Conservation (phyloP, 2,888 invertebrate species). For the Macrosiphum euphorbiae region DNA sequence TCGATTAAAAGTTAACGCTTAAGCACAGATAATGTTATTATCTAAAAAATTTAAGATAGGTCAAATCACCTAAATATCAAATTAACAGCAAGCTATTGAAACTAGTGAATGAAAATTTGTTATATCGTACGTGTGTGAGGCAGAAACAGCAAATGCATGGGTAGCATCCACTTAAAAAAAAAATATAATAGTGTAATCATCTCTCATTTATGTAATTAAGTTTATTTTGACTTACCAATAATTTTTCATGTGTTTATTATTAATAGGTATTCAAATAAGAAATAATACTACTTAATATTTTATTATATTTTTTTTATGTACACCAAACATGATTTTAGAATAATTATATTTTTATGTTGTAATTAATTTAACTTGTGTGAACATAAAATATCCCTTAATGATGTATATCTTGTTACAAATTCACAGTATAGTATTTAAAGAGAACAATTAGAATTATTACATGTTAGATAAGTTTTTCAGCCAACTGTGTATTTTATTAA, state of each 20-base stretch:
- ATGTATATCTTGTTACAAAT: background rate
- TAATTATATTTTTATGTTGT: background rate
- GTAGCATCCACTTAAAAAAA: background rate
- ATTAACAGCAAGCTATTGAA: no score
- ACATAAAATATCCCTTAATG: background rate
- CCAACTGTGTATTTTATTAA: background rate
- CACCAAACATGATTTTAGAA: background rate
- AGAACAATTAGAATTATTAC: background rate
- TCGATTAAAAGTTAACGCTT: no score
- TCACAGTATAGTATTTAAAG: background rate
- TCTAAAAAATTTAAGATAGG: no score
- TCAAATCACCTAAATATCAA: no score
- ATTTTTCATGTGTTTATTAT: background rate
- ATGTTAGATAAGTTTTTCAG: background rate
- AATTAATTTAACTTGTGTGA: background rate
- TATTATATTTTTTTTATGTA: background rate
- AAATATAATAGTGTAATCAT: background rate
- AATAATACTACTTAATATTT: background rate
- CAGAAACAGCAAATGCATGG: no score
- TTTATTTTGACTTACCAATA: background rate
- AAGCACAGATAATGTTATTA: no score
- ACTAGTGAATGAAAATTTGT: no score
- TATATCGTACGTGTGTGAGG: no score
- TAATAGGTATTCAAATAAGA: background rate
- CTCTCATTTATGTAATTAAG: background rate